Evolutionary conservation across 2,888 invertebrate genomes (phyloP).

Genomic region (Erynnis tages): DNA sequence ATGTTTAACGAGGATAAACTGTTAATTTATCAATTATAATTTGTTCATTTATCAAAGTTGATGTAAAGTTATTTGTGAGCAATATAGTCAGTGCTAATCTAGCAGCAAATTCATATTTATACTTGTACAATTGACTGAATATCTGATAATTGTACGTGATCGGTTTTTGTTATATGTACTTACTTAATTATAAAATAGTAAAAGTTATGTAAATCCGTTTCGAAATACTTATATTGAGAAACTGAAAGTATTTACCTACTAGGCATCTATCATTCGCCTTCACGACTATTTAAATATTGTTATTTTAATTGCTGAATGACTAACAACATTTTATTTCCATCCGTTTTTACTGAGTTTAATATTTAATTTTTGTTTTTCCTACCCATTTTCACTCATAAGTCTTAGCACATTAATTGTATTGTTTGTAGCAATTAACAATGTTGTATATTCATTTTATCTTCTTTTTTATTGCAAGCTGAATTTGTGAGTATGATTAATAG

Average conservation of each 20-base stretch:
- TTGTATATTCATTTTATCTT: constrained; percentile 6
- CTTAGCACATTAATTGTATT: constrained; percentile 6
- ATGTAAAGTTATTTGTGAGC: background rate
- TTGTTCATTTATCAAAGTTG: too few relatives aligned
- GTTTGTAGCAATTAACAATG: background rate
- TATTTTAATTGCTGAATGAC: background rate
- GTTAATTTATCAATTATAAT: background rate
- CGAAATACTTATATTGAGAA: background rate
- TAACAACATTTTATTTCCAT: too few relatives aligned
- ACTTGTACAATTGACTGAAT: too few relatives aligned
- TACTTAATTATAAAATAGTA: background rate
- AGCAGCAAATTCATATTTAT: background rate
- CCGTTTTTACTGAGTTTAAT: too few relatives aligned
- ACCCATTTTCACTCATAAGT: too few relatives aligned
- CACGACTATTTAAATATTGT: too few relatives aligned
- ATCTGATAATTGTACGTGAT: too few relatives aligned
- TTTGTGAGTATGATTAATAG: constrained; percentile 14
- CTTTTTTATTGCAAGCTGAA: constrained; percentile 20
- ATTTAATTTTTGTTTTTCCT: background rate
- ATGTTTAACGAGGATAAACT: background rate
- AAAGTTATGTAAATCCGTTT: too few relatives aligned
- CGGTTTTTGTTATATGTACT: background rate
- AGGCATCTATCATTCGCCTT: too few relatives aligned
- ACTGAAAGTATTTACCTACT: too few relatives aligned
- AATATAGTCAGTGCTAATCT: background rate